Evolutionary conservation across 2,888 invertebrate genomes (phyloP).

Genomic region (Drosophila maculinotata): DNA sequence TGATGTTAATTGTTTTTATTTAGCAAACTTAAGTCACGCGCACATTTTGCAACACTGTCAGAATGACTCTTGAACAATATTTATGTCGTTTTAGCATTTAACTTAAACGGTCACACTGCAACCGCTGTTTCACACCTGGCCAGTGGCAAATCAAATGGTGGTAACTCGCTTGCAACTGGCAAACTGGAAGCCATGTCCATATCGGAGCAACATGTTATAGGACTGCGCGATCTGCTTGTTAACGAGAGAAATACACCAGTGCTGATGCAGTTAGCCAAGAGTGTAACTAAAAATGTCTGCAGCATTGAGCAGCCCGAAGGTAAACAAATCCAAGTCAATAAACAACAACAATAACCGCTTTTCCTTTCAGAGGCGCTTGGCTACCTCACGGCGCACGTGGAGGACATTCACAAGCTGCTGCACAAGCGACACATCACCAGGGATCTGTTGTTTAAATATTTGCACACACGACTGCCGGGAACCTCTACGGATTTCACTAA

Average conservation of each 20-base stretch:
- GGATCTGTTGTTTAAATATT: conserved; percentile 86
- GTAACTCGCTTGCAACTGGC: conserved; percentile 3
- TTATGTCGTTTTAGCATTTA: background rate
- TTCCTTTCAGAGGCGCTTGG: conserved; percentile 86
- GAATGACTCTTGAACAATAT: background rate
- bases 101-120: conserved; percentile 29
- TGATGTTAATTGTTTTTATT: conserved; percentile 2
- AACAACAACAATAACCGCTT: background rate
- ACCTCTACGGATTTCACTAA: conserved; percentile 86
- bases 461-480: conserved; percentile 85
- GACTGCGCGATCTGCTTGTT: conserved; percentile 73
- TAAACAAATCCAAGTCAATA: conserved; percentile 19
- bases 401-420: conserved; percentile 85
- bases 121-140: background rate
- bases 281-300: conserved; percentile 79
- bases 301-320: conserved; percentile 67
- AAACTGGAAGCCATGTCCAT: conserved; percentile 78
- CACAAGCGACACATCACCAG: conserved; percentile 86
- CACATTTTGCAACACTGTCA: conserved; percentile 17
- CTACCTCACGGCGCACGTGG: conserved; percentile 86
- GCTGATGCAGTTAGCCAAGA: conserved; percentile 71
- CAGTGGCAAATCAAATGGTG: conserved; percentile 14
- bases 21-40: background rate
- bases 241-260: conserved; percentile 68
- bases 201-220: conserved; percentile 58